A percentile compares a stretch with the other conserved stretches of the same genome.
Evolutionary conservation across 2,888 invertebrate genomes (phyloP).

Genomic region (Zaprionus obscuricornis): DNA sequence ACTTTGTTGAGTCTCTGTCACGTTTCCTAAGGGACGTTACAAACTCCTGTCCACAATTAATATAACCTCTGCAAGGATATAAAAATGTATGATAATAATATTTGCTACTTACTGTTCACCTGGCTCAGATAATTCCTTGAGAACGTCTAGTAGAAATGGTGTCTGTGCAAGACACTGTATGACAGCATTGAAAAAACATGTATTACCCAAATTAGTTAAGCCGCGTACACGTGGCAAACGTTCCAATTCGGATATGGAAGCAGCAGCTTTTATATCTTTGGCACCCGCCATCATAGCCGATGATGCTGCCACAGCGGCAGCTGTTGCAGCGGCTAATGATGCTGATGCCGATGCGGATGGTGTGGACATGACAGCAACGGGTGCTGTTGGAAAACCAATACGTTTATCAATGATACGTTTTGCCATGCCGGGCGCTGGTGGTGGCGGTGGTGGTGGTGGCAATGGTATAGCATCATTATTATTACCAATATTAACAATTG

Average conservation of each 20-base stretch:
- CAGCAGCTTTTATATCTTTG: no score
- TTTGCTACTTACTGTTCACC: slow-evolving; percentile 85
- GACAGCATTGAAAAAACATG: slow-evolving; percentile 98
- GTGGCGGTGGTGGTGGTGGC: slow-evolving; percentile 33
- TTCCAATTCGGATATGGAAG: slow-evolving; percentile 38
- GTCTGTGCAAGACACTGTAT: slow-evolving; percentile 96
- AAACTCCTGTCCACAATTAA: no score
- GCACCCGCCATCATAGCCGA: no score
- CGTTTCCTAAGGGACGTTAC: no score
- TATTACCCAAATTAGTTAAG: slow-evolving; percentile 95
- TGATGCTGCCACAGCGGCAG: no score
- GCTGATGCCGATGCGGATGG: background rate
- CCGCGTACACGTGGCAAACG: slow-evolving; percentile 88
- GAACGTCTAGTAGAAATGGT: slow-evolving; percentile 89
- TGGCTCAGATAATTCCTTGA: slow-evolving; percentile 88
- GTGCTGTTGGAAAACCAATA: slow-evolving; percentile 15
- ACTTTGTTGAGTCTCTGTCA: no score
- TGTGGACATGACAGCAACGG: background rate
- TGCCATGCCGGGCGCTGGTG: slow-evolving; percentile 79
- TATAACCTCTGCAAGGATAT: no score
- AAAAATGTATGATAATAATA: background rate
- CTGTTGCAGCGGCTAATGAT: no score
- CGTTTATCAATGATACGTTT: slow-evolving; percentile 67
- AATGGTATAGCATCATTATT: slow-evolving; percentile 41
- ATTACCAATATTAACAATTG: background rate